Evolutionary conservation across 2,113 vertebrate genomes (phyloP), one percentile per base, ranked within the genome.

Genomic region (Ranitomeya variabilis): DNA sequence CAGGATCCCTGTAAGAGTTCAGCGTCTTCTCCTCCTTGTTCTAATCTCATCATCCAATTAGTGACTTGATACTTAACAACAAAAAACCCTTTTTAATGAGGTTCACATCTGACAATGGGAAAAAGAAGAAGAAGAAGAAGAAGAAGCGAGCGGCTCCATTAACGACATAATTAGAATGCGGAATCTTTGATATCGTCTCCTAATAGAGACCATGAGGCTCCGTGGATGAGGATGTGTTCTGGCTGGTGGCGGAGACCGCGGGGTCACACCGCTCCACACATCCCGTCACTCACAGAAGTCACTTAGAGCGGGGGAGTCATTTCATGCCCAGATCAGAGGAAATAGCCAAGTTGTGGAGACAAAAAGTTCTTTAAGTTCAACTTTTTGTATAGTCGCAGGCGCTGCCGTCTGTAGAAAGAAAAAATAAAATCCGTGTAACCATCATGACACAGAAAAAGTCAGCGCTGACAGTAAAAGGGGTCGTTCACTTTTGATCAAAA

Each of bases 1-100:
- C 26, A 31, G 26, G 26, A 67, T 45, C 74, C 60, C 66, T 64
- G 57, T 52, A 80, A 64, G 14, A 31, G 76, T 57, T 69, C 86
- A 10, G 86, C 18, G 18, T 54, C 51, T 62, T 26, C 64, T 21
- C 51, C 85, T 23, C 31, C 86, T 3, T 66, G 73, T 81, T 87
- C 31, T 55, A 59, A 87, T 87, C 79, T 87, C 51, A 87, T 81
- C 54, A 62, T 37, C 86, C 55, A 81, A 82, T 81, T 82, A 87
- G 55, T 37, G 12, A 3, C 21, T 13, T 7, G 69, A 87, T 87
- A 55, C 26, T 87, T 87, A 82, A 87, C 80, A 67, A 80, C 79
- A 82, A 87, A 45, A 81, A 87, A 23, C 54, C n/a, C 66, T 23
- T 57, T 82, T 60, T 87, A 87, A 87, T 82, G 80, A 87, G 67